Conservation (phyloP, 2,888 invertebrate genomes). For the Encarsia formosa region DNA sequence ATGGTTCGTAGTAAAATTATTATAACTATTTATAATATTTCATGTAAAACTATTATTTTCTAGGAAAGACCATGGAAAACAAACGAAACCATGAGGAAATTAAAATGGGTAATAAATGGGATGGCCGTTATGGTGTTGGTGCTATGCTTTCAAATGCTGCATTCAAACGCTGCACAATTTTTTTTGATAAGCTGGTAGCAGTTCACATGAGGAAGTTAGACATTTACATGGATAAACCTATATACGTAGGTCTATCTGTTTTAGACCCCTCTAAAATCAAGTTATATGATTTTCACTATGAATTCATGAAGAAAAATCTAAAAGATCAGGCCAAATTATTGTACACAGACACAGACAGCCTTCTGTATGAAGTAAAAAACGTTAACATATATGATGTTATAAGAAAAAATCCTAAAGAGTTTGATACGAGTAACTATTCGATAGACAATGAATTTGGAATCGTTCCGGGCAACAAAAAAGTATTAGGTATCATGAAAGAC, state of each 20-base stretch:
- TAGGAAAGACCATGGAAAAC: no score
- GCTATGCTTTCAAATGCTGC: conserved; percentile 22
- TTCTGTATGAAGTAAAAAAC: not conserved
- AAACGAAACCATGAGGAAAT: no score
- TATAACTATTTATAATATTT: no score
- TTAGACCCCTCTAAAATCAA: conserved; percentile 37
- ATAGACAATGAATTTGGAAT: conserved; percentile 23
- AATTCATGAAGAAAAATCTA: conserved; percentile 24
- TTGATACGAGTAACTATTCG: conserved; percentile 27
- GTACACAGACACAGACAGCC: not conserved
- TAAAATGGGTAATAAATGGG: conserved; percentile 34
- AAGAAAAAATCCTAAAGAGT: not conserved
- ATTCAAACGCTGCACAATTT: not conserved
- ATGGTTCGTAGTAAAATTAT: no score
- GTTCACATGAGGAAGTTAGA: not conserved
- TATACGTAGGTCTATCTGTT: conserved; percentile 36
- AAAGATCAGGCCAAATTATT: not conserved
- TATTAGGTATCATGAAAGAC: conserved; percentile 41
- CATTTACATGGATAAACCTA: conserved; percentile 33
- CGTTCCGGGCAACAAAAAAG: conserved; percentile 29
- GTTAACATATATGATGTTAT: not conserved
- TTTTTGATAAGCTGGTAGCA: not conserved
- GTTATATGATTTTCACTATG: conserved; percentile 40
- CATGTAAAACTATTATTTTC: no score
- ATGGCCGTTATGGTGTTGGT: conserved; percentile 33